Evolutionary conservation across 2,888 invertebrate species (phyloP).

Genomic region (Epinotia brunnichana): DNA sequence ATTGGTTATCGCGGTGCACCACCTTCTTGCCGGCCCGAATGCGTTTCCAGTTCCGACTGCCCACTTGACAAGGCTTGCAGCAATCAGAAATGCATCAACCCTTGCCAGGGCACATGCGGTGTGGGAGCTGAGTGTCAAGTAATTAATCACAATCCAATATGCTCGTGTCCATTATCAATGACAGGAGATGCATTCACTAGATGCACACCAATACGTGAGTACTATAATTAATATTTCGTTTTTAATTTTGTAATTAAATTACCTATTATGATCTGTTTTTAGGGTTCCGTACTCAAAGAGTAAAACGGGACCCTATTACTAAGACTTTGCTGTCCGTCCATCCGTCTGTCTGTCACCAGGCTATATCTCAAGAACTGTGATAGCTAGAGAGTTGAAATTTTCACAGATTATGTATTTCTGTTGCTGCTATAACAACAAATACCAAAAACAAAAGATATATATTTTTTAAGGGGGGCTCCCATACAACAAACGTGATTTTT

Average conservation of each 20-base stretch:
- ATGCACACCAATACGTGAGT: slow-evolving; percentile 82
- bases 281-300: no score
- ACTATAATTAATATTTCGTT: background rate
- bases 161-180: slow-evolving; percentile 85
- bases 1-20: slow-evolving; percentile 86
- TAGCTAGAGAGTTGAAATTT: no score
- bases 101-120: slow-evolving; percentile 92
- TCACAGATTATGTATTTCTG: no score
- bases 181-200: slow-evolving; percentile 88
- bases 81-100: slow-evolving; percentile 88
- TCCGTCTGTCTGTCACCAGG: no score
- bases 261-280: background rate
- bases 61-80: slow-evolving; percentile 87
- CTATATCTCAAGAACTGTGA: no score
- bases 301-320: no score
- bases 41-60: slow-evolving; percentile 89
- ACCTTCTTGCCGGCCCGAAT: slow-evolving; percentile 88
- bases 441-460: no score
- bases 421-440: no score
- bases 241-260: background rate
- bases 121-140: slow-evolving; percentile 88
- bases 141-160: slow-evolving; percentile 89
- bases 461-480: no score
- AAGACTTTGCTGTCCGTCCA: no score
- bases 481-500: no score